Conservation (phyloP, 2,113 vertebrate genomes). For the Pluvialis apricaria region DNA sequence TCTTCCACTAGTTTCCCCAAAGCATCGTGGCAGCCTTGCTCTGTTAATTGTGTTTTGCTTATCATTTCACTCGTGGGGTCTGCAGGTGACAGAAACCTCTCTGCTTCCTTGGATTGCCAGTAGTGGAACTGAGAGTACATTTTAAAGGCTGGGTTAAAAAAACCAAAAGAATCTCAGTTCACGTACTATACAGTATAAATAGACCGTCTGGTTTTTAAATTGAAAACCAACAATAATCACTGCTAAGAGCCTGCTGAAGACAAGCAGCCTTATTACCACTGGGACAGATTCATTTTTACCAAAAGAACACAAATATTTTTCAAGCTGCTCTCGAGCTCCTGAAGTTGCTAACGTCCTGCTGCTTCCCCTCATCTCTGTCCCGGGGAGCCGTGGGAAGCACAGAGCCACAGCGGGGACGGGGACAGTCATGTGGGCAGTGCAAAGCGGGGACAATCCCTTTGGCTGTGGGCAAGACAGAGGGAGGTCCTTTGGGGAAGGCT, state of each 20-base stretch:
- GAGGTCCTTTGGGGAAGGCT: neutral
- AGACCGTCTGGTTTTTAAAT: conserved; percentile 41
- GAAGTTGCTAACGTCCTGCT: neutral
- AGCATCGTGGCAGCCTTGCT: neutral
- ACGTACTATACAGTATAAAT: conserved; percentile 46
- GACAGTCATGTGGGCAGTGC: neutral
- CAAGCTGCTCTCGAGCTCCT: conserved; percentile 25
- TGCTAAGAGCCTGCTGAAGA: conserved; percentile 46
- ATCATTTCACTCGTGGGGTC: neutral
- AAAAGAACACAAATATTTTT: conserved; percentile 39
- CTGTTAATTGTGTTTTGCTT: neutral
- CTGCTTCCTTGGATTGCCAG: neutral
- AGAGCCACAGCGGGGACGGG: neutral
- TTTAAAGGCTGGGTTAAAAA: conserved; percentile 4
- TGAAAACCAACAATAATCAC: conserved; percentile 41
- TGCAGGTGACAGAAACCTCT: neutral
- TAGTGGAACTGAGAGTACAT: neutral
- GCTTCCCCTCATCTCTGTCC: neutral
- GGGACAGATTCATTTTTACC: conserved; percentile 30
- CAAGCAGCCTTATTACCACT: conserved; percentile 43
- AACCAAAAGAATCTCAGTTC: neutral
- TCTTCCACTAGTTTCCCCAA: neutral
- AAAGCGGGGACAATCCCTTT: neutral
- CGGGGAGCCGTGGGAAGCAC: neutral
- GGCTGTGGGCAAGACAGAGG: neutral